Evolutionary conservation across 2,113 vertebrate species (phyloP).

Genomic region (Chrysochloris asiatica): DNA sequence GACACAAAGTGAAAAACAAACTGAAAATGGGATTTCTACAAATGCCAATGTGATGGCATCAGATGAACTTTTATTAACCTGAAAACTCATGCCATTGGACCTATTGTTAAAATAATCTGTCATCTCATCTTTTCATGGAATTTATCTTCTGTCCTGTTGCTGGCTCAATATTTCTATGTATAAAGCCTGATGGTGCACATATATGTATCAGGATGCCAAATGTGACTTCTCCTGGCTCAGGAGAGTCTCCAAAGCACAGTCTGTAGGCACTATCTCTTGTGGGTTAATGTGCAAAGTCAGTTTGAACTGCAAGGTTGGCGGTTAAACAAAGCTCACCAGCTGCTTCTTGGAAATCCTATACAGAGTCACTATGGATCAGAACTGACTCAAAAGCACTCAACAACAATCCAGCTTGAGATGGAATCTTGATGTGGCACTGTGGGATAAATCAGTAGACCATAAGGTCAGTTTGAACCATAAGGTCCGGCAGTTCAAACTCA

Average conservation of each 20-base stretch:
- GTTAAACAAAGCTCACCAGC: too few species aligned
- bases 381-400: too few species aligned
- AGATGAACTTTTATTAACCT: background rate
- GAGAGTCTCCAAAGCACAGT: background rate
- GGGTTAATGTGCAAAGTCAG: too few species aligned
- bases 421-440: too few species aligned
- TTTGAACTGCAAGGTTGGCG: too few species aligned
- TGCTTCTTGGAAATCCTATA: too few species aligned
- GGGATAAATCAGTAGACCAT: too few species aligned
- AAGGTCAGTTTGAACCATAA: too few species aligned
- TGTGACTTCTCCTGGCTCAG: background rate
- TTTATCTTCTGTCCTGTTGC: background rate
- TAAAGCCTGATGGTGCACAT: accelerated
- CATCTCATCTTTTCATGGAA: background rate
- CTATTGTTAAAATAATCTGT: background rate
- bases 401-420: too few species aligned
- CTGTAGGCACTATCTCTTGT: too few species aligned
- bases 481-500: too few species aligned
- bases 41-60: background rate
- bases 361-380: too few species aligned
- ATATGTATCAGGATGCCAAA: accelerated
- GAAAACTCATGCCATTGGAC: background rate
- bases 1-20: constrained; percentile 37
- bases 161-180: background rate
- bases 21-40: background rate